A percentile compares a stretch with the other conserved stretches of the same genome.
These are phyloP conservation scores for Noctua janthina DNA, from an alignment of 2,888 invertebrate genomes.

Conservation along the genomic window DNA sequence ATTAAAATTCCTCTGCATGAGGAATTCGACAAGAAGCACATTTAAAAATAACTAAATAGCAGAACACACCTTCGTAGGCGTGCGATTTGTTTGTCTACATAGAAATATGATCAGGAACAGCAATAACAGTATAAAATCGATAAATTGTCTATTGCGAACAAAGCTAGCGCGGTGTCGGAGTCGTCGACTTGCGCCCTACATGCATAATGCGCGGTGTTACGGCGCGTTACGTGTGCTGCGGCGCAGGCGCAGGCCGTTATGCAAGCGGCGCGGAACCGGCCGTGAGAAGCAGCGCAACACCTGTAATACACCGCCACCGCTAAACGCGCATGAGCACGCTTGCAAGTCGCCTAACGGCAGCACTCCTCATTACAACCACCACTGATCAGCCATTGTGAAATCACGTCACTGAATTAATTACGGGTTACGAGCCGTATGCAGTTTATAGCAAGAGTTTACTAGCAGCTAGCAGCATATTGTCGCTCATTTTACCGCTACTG, in stretches of 20 bases:
- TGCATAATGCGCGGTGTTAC: conserved; percentile 86
- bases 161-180: conserved; percentile 51
- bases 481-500: conserved; percentile 36
- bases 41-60: background rate
- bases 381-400: conserved; percentile 67
- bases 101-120: conserved; percentile 38
- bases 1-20: background rate
- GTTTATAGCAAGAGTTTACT: conserved; percentile 49
- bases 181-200: conserved; percentile 82
- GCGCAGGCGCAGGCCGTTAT: conserved; percentile 80
- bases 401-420: conserved; percentile 65
- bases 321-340: conserved; percentile 73
- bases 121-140: conserved; percentile 45
- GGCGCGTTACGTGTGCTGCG: conserved; percentile 83
- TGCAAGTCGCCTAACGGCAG: conserved; percentile 74
- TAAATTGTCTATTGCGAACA: conserved; percentile 57
- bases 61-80: conserved; percentile 5
- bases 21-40: background rate
- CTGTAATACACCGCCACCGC: conserved; percentile 76
- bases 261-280: conserved; percentile 84
- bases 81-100: conserved; percentile 20
- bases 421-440: conserved; percentile 46
- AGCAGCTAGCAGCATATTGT: conserved; percentile 38
- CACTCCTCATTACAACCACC: conserved; percentile 60
- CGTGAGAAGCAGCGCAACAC: conserved; percentile 86